Conservation (phyloP, 64 coral and sea anemone genomes). For the Hydrozoanthus tunicans region DNA sequence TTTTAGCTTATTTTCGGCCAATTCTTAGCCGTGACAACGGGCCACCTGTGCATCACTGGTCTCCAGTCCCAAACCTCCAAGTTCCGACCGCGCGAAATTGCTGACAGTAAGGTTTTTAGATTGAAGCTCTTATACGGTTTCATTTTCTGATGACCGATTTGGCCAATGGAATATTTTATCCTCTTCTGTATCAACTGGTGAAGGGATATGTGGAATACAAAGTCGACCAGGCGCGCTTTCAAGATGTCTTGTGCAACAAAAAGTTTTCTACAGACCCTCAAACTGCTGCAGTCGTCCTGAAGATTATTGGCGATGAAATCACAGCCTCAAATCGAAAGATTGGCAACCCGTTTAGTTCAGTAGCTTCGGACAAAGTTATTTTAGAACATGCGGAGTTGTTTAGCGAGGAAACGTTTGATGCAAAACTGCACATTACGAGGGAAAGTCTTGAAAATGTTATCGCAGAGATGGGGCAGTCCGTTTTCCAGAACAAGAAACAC, state of each 20-base stretch:
- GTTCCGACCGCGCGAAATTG: neutral
- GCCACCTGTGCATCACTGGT: too few species aligned
- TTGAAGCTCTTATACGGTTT: neutral
- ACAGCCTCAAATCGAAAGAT: constrained; percentile 36
- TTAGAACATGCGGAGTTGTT: constrained; percentile 47
- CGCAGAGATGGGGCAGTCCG: constrained; percentile 43
- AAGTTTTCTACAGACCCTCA: neutral
- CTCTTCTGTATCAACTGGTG: constrained; percentile 20
- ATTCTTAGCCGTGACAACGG: too few species aligned
- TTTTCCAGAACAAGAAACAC: constrained; percentile 47
- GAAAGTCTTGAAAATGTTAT: constrained; percentile 33
- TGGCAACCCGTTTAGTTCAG: constrained; percentile 33
- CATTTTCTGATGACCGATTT: neutral
- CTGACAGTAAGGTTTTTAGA: neutral
- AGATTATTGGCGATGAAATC: constrained; percentile 68
- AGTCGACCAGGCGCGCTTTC: constrained; percentile 1
- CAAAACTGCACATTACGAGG: constrained; percentile 19
- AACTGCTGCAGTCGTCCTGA: constrained; percentile 13
- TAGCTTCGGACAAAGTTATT: constrained; percentile 47
- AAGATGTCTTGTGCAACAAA: constrained; percentile 25
- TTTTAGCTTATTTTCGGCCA: too few species aligned
- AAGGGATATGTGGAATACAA: constrained; percentile 14
- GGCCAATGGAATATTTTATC: constrained; percentile 1
- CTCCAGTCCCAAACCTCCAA: neutral
- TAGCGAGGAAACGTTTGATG: constrained; percentile 30